Conservation (phyloP, 2,888 invertebrate species). For the Holacanthella duospinosa region DNA sequence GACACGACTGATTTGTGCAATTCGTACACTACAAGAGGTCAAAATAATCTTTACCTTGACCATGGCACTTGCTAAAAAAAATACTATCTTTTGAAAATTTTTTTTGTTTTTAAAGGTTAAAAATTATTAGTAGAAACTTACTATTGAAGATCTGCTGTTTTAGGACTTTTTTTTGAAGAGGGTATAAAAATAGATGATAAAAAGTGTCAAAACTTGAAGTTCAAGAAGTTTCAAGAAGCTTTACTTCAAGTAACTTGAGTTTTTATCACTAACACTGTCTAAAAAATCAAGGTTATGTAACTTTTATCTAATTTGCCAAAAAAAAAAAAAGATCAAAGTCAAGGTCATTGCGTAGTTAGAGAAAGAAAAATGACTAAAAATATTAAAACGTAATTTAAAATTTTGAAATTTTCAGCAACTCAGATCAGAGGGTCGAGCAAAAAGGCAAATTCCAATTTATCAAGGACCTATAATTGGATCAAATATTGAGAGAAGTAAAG, state of each 20-base stretch:
- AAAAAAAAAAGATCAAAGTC: neutral
- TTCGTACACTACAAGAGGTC: no score
- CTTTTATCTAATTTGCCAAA: neutral
- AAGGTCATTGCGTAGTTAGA: neutral
- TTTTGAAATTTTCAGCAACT: neutral
- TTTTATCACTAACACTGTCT: neutral
- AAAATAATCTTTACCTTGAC: neutral
- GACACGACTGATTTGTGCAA: no score
- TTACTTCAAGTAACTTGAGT: neutral
- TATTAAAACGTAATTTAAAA: no score
- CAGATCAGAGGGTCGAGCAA: neutral
- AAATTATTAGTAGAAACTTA: neutral
- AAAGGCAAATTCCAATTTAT: neutral
- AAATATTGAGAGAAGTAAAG: constrained; percentile 16
- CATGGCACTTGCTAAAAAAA: neutral
- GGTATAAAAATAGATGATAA: neutral
- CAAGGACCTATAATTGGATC: neutral
- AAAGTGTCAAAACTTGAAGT: neutral
- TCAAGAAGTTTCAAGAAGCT: no score
- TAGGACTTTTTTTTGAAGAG: neutral
- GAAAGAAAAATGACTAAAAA: neutral
- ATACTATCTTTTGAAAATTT: neutral
- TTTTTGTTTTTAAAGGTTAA: neutral
- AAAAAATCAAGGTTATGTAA: neutral
- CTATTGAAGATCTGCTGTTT: neutral